These are phyloP conservation scores for Chrysolina oricalcia DNA, from an alignment of 2,888 invertebrate species.

Conservation along the genomic window DNA sequence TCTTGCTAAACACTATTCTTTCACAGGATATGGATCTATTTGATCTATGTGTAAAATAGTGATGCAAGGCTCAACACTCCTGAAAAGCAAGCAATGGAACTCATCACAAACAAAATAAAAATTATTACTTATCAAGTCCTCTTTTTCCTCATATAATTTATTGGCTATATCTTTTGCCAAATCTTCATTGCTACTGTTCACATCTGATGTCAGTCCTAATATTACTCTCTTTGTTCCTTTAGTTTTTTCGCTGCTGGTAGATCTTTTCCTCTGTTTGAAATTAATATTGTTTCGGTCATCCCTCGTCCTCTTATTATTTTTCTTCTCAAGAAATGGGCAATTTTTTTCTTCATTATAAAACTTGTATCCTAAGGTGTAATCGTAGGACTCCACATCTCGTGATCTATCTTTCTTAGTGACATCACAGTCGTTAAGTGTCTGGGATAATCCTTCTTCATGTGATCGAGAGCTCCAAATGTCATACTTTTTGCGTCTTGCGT, in stretches of 20 bases:
- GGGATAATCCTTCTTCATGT: constrained; percentile 87
- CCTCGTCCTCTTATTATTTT: constrained; percentile 76
- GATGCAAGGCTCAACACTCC: too few species aligned
- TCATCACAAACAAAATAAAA: constrained; percentile 38
- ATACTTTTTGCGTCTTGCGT: constrained; percentile 79
- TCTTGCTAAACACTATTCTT: too few species aligned
- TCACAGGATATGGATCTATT: too few species aligned
- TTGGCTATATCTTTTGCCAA: constrained; percentile 82
- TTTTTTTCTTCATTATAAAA: constrained; percentile 71
- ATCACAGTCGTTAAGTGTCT: constrained; percentile 85
- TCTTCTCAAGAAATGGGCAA: constrained; percentile 43
- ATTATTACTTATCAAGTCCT: constrained; percentile 80
- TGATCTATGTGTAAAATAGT: too few species aligned
- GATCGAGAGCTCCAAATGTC: constrained; percentile 83
- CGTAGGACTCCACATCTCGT: constrained; percentile 84
- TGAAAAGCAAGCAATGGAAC: not conserved
- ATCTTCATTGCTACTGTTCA: constrained; percentile 74
- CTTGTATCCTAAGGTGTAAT: constrained; percentile 74
- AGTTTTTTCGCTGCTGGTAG: constrained; percentile 64
- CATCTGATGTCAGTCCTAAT: constrained; percentile 74
- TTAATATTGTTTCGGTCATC: constrained; percentile 76
- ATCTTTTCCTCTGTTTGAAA: constrained; percentile 73
- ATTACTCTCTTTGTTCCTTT: constrained; percentile 76
- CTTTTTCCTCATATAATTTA: constrained; percentile 84
- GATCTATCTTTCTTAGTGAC: constrained; percentile 81